Evolutionary conservation across 1,140 invertebrate species (phyloP), one percentile per base, ranked within the genome.

Genomic region (Akabosia matsudoensis): DNA sequence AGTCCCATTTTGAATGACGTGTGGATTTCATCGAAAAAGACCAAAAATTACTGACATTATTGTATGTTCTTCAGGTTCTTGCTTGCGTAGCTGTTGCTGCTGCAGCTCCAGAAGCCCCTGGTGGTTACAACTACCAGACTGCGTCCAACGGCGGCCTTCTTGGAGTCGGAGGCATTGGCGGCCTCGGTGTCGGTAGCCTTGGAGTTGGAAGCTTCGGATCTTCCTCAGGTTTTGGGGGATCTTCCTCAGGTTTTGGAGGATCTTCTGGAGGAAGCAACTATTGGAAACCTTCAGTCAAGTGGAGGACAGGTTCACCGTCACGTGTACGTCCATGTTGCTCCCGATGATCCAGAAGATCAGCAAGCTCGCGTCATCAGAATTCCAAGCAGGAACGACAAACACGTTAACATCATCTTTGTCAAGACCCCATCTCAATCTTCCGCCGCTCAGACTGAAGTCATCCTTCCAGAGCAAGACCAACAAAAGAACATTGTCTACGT

Each of bases 91-190:
- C 37, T 3, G 73, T 74, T 13, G 73, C 77, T 34, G 52, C 76
- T 24, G 79, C 79, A 0, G 74, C 73, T 45, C 76, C 79, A 24
- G 67, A 78, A 24, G 70, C 74, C 22, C 74, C 74, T 24, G 54
- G 61, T 26, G 61, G 61, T 28, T 67, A 67, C 61, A n/a, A 31
- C 7, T 67, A 67, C 30, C 61, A 24, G 7, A 10, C 24, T 22
- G 24, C 24, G n/a, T 13, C 13, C 22, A 30, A n/a, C 4, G 14
- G 4, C 28, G 13, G 13, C 30, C 2, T 22, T 2, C 22, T 67
- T 30, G 61, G 61, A 56, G 54, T 10, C 24, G 54, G 54, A 45
- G 37, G 37, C 18, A n/a, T n/a, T 61, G 54, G 54, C 7, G 54
- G 54, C 24, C 24, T 61, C 54, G 54, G 4, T 61, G 13, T 22